A percentile compares a stretch with the other conserved stretches of the same genome.
Evolutionary conservation across 2,797 vertebrate genomes (phyloP).

Genomic region (Salarias fasciatus): DNA sequence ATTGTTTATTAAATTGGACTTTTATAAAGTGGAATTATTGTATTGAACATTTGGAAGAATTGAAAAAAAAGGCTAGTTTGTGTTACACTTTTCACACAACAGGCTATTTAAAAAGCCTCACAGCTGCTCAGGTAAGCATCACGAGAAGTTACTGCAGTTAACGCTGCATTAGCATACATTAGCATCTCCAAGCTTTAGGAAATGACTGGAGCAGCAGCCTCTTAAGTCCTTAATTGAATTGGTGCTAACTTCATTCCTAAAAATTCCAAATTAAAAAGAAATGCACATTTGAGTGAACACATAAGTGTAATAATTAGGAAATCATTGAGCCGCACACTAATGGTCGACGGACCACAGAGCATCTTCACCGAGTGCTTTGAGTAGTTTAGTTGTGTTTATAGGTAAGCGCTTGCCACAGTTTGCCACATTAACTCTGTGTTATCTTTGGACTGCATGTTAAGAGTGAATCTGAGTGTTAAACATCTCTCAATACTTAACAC

Average conservation of each 20-base stretch:
- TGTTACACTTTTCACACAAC: too few relatives aligned
- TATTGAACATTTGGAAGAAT: too few relatives aligned
- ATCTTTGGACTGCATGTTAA: conserved; percentile 17
- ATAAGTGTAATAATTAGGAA: not conserved
- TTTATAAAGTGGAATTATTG: too few relatives aligned
- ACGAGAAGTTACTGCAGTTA: not conserved
- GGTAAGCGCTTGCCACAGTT: conserved; percentile 20
- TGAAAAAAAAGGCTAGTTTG: too few relatives aligned
- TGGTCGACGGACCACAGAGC: not conserved
- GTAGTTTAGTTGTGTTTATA: conserved; percentile 11
- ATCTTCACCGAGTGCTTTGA: not conserved
- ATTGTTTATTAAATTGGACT: too few relatives aligned
- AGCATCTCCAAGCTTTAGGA: not conserved
- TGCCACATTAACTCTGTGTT: conserved; percentile 9
- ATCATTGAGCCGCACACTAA: not conserved
- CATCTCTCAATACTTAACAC: conserved; percentile 34
- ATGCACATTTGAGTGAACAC: not conserved
- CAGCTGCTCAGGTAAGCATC: too few relatives aligned
- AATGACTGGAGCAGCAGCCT: not conserved
- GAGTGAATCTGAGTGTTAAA: conserved; percentile 29
- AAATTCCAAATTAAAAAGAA: not conserved
- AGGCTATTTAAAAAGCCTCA: too few relatives aligned
- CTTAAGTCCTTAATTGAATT: not conserved
- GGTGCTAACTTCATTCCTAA: not conserved
- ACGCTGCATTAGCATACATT: conserved; percentile 1